Evolutionary conservation across 2,888 invertebrate genomes (phyloP).

Genomic region (Euzophera pinguis): DNA sequence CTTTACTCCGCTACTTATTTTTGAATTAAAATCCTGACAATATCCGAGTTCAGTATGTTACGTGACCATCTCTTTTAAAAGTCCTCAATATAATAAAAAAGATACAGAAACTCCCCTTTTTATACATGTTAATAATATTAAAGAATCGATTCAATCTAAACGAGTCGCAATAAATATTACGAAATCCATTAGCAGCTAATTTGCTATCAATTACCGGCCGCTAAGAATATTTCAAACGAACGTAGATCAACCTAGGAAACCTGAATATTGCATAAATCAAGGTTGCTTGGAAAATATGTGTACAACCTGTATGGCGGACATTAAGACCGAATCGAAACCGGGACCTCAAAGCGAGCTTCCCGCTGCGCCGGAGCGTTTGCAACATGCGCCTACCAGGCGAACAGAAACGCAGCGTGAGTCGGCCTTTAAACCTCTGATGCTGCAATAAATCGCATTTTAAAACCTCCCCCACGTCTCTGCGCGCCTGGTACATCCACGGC

Average conservation of each 20-base stretch:
- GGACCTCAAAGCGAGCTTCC: constrained; percentile 41
- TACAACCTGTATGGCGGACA: constrained; percentile 23
- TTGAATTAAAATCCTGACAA: no score
- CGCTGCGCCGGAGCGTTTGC: constrained; percentile 40
- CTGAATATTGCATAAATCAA: constrained; percentile 26
- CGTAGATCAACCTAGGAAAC: constrained; percentile 25
- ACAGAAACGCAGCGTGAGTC: constrained; percentile 41
- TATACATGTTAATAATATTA: neutral
- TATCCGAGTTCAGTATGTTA: no score
- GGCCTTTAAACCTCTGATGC: constrained; percentile 43
- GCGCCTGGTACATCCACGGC: constrained; percentile 22
- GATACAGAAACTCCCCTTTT: neutral
- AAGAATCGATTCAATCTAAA: neutral
- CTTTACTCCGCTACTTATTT: no score
- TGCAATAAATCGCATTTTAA: constrained; percentile 60
- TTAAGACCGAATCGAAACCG: constrained; percentile 31
- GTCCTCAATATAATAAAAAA: neutral
- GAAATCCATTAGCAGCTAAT: constrained; percentile 25
- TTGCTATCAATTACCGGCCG: constrained; percentile 29
- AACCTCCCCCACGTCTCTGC: constrained; percentile 36
- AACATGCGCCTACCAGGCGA: constrained; percentile 49
- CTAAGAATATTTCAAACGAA: constrained; percentile 24
- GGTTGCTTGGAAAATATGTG: constrained; percentile 20
- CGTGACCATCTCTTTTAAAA: no score
- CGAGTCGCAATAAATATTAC: constrained; percentile 8